These are phyloP conservation scores for Arctopsyche grandis DNA, from an alignment of 1,140 invertebrate species.

Conservation along the genomic window DNA sequence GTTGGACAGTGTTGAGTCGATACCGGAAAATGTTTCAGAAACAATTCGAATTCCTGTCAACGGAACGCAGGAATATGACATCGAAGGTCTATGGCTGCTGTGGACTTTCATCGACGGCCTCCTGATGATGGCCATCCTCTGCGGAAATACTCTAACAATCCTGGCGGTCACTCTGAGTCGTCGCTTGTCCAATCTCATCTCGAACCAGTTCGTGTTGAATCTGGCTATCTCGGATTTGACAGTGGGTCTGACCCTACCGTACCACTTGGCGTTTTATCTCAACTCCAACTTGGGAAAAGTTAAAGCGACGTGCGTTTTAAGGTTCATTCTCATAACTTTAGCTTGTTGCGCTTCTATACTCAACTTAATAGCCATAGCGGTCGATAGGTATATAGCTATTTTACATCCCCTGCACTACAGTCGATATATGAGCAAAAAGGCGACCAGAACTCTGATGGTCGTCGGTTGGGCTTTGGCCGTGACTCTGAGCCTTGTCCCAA, in stretches of 20 bases:
- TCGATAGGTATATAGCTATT: conserved; percentile 86
- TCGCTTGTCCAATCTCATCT: conserved; percentile 71
- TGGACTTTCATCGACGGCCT: conserved; percentile 72
- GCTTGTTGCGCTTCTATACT: conserved; percentile 81
- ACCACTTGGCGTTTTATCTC: conserved; percentile 78
- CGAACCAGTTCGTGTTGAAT: conserved; percentile 79
- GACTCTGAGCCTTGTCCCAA: conserved; percentile 71
- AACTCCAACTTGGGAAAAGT: conserved; percentile 66
- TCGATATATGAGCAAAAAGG: conserved; percentile 72
- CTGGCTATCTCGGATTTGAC: conserved; percentile 78
- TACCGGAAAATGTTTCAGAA: background rate
- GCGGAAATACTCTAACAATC: conserved; percentile 78
- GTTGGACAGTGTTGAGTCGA: background rate
- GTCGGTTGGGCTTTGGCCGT: conserved; percentile 73
- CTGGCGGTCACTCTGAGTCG: conserved; percentile 74
- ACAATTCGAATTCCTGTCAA: conserved; percentile 54
- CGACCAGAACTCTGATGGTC: conserved; percentile 69
- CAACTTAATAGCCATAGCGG: conserved; percentile 84
- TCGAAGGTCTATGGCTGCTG: conserved; percentile 64
- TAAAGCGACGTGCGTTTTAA: conserved; percentile 72
- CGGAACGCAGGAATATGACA: conserved; percentile 33
- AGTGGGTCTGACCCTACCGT: conserved; percentile 77
- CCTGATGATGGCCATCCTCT: conserved; percentile 73
- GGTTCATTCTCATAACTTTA: conserved; percentile 77
- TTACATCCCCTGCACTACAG: conserved; percentile 82